A percentile compares a stretch with the other conserved stretches of the same genome.
phyloP scores from a whole-genome alignment of 2,888 invertebrate species.

The Mythimna impura region DNA sequence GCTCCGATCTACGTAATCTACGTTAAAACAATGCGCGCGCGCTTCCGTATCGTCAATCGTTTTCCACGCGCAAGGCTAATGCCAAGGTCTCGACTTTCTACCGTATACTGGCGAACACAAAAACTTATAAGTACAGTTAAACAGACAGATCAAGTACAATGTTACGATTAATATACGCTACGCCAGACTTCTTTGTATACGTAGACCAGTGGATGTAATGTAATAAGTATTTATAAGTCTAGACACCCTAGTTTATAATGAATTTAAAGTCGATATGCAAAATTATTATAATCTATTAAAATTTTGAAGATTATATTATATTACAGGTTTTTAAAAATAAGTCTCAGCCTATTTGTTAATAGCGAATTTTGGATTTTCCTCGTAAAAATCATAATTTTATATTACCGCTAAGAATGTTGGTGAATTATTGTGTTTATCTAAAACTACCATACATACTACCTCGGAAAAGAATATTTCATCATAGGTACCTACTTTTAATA shows the following conservation, averaged over 20 bases:
- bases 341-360: too few species aligned
- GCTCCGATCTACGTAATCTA: slow-evolving; percentile 75
- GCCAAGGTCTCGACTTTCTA: slow-evolving; percentile 89
- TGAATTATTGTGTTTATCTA: too few species aligned
- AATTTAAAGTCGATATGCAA: not conserved
- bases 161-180: slow-evolving; percentile 20
- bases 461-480: too few species aligned
- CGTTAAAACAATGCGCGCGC: slow-evolving; percentile 84
- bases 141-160: slow-evolving; percentile 31
- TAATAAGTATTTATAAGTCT: not conserved
- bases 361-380: too few species aligned
- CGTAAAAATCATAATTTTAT: too few species aligned
- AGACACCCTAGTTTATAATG: not conserved
- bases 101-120: slow-evolving; percentile 62
- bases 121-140: slow-evolving; percentile 58
- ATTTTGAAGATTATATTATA: not conserved
- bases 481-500: too few species aligned
- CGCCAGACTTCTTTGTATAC: not conserved
- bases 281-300: not conserved
- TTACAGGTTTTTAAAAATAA: not conserved
- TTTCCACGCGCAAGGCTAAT: slow-evolving; percentile 88
- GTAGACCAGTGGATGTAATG: too few species aligned
- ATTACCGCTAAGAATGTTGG: too few species aligned
- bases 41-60: slow-evolving; percentile 86
- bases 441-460: too few species aligned